phyloP scores from a whole-genome alignment of 2,113 vertebrate genomes.

The Prinia subflava region DNA sequence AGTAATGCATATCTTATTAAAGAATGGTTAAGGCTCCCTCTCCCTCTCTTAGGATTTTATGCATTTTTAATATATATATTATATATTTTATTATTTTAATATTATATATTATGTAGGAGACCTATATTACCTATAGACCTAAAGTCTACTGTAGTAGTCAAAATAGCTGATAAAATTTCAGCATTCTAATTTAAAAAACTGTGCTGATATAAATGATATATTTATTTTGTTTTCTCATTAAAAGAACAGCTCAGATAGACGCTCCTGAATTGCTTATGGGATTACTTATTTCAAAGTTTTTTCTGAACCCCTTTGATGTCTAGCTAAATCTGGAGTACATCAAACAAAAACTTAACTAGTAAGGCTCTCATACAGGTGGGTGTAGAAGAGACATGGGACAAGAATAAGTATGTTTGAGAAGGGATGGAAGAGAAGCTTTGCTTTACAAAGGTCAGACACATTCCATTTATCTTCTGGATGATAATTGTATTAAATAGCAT shows the following conservation, averaged over 20 bases:
- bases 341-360: not conserved
- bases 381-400: not conserved
- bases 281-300: not conserved
- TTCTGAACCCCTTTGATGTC: not conserved
- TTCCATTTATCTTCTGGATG: not conserved
- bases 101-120: too few species aligned
- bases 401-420: not conserved
- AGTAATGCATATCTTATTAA: not conserved
- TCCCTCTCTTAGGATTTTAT: not conserved
- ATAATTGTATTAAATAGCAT: not conserved
- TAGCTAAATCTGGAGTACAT: not conserved
- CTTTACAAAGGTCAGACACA: not conserved
- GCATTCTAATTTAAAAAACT: not conserved
- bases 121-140: not conserved
- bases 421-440: not conserved
- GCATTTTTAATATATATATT: not conserved
- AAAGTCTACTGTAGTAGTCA: not conserved
- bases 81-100: too few species aligned
- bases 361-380: not conserved
- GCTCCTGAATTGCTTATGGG: not conserved
- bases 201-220: fast-evolving
- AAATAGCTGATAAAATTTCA: not conserved
- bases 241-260: not conserved
- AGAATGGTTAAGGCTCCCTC: not conserved
- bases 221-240: not conserved